Conservation (phyloP, 1,140 invertebrate species). For the Nasonia longicornis region DNA sequence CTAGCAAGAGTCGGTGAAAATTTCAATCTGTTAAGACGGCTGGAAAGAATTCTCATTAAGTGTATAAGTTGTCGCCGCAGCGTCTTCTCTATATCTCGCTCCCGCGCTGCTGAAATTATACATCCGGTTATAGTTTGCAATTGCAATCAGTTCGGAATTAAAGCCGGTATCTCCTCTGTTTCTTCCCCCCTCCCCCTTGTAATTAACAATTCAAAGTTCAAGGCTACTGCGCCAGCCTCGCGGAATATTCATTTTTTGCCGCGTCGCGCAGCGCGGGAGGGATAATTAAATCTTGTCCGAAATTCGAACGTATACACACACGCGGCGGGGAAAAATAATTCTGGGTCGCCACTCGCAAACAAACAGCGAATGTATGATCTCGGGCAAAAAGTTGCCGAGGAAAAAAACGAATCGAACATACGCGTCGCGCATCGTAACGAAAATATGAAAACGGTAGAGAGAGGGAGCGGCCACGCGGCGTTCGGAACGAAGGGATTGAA, state of each 20-base stretch:
- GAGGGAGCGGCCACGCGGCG: slow-evolving; percentile 23
- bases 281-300: background rate
- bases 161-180: background rate
- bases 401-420: background rate
- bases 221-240: no score
- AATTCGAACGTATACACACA: background rate
- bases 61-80: slow-evolving; percentile 26
- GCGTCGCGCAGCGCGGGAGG: background rate
- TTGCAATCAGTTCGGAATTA: slow-evolving; percentile 13
- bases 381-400: background rate
- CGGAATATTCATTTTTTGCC: background rate
- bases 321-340: no score
- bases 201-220: no score
- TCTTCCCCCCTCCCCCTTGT: background rate
- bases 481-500: slow-evolving; percentile 30
- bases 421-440: background rate
- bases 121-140: slow-evolving; percentile 34
- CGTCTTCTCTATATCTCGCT: background rate
- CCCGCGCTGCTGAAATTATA: slow-evolving; percentile 21
- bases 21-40: slow-evolving; percentile 37
- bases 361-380: background rate
- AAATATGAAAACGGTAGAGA: slow-evolving; percentile 28
- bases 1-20: background rate
- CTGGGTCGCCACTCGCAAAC: background rate
- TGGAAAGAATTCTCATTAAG: slow-evolving; percentile 44